Evolutionary conservation across 1,140 invertebrate species (phyloP).

Genomic region (Notospermus geniculatus): DNA sequence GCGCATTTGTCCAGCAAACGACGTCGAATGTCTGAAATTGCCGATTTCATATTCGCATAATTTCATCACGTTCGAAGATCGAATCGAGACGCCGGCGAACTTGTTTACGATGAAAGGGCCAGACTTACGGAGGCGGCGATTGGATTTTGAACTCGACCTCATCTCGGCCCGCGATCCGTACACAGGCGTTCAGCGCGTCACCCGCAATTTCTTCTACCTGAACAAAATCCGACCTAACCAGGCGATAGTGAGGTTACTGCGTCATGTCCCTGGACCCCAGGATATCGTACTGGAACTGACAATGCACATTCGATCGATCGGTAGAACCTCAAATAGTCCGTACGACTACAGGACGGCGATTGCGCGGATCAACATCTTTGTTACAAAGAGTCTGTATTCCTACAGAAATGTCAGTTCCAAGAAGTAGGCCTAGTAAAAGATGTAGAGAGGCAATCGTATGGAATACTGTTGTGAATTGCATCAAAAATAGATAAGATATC

Average conservation of each 20-base stretch:
- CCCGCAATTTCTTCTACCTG: conserved; percentile 36
- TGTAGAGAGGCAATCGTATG: too few species aligned
- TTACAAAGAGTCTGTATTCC: conserved; percentile 2
- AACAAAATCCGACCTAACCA: conserved; percentile 57
- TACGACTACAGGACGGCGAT: background rate
- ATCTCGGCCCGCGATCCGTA: conserved; percentile 32
- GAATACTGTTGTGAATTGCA: too few species aligned
- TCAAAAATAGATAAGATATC: too few species aligned
- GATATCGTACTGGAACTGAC: conserved; percentile 81
- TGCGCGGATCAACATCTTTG: conserved; percentile 7
- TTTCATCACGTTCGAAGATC: conserved; percentile 85
- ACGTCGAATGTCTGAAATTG: conserved; percentile 69
- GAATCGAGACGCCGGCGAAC: conserved; percentile 72
- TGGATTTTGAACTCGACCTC: conserved; percentile 75
- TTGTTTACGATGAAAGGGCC: conserved; percentile 85
- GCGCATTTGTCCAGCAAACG: conserved; percentile 67
- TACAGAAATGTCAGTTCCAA: too few species aligned
- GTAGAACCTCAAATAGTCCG: background rate
- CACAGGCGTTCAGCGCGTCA: conserved; percentile 30
- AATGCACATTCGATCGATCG: conserved; percentile 68
- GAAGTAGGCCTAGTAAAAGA: too few species aligned
- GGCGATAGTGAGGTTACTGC: conserved; percentile 71
- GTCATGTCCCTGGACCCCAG: conserved; percentile 77
- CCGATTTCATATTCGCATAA: conserved; percentile 85
- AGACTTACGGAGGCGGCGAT: conserved; percentile 64